phyloP scores from a whole-genome alignment of 2,113 vertebrate genomes.

The Rafetus swinhoei region DNA sequence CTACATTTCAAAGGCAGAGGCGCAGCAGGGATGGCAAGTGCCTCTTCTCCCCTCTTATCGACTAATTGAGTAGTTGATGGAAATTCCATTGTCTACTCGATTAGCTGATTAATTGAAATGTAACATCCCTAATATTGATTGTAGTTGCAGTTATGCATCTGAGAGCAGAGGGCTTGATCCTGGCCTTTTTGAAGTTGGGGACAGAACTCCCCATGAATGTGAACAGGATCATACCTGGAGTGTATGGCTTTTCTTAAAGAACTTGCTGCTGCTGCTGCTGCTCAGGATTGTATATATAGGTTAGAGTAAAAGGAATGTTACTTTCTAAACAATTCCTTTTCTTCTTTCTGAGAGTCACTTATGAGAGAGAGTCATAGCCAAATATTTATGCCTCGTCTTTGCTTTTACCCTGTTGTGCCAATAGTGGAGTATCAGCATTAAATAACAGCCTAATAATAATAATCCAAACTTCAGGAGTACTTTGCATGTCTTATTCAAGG shows the following conservation, averaged over 20 bases:
- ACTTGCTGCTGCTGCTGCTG: background rate
- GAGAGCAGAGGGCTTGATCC: background rate
- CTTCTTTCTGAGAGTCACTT: background rate
- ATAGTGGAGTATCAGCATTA: background rate
- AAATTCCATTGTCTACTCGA: too few species aligned
- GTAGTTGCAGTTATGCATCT: fast-evolving
- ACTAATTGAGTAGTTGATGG: too few species aligned
- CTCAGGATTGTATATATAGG: background rate
- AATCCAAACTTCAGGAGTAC: background rate
- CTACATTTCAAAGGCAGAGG: too few species aligned
- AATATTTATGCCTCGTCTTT: background rate
- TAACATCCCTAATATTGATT: background rate
- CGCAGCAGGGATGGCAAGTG: too few species aligned
- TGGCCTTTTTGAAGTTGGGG: background rate
- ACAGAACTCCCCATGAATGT: background rate
- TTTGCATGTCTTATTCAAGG: background rate
- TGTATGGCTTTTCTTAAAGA: background rate
- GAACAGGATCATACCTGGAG: background rate
- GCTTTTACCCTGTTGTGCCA: background rate
- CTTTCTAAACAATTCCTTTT: background rate
- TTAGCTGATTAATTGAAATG: too few species aligned
- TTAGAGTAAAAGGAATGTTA: background rate
- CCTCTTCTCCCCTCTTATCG: too few species aligned
- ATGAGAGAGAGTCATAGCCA: background rate
- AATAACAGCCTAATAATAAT: background rate